A percentile compares a stretch with the other conserved stretches of the same genome.
Conservation (phyloP, 2,113 vertebrate genomes). For the Hiodon alosoides region DNA sequence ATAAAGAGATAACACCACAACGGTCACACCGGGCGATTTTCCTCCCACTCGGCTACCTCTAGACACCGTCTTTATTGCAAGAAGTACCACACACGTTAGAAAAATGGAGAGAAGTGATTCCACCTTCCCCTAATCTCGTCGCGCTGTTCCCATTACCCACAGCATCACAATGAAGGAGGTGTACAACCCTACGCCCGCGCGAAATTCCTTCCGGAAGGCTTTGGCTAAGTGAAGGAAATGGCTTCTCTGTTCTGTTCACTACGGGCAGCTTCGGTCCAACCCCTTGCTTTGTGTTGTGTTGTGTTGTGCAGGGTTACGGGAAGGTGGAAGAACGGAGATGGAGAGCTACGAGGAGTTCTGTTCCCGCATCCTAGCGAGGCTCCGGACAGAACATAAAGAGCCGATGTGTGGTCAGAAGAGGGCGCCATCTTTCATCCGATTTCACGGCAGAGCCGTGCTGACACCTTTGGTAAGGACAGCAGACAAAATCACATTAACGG, state of each 20-base stretch:
- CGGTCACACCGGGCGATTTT: too few relatives aligned
- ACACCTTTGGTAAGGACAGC: conserved; percentile 75
- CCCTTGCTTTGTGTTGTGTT: neutral
- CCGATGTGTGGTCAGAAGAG: conserved; percentile 41
- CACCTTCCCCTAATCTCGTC: conserved; percentile 32
- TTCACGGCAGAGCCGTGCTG: conserved; percentile 75
- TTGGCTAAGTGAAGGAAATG: neutral
- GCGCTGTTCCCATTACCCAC: conserved; percentile 28
- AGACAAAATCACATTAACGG: too few relatives aligned
- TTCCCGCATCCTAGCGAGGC: conserved; percentile 61
- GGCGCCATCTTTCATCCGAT: conserved; percentile 68
- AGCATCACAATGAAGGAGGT: conserved; percentile 2
- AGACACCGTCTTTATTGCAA: too few relatives aligned
- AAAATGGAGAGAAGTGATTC: neutral
- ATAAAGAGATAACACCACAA: too few relatives aligned
- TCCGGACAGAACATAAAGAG: conserved; percentile 57
- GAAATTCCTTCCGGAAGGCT: neutral
- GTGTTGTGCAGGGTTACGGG: conserved; percentile 32
- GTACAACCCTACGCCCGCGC: conserved; percentile 6
- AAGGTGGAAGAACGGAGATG: conserved; percentile 54
- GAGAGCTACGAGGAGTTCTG: conserved; percentile 85
- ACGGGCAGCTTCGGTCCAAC: neutral
- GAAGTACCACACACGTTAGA: too few relatives aligned
- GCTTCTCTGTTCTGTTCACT: neutral
- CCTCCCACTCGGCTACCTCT: too few relatives aligned